Conservation (phyloP, 2,797 vertebrate genomes). For the Phrynocephalus forsythii region DNA sequence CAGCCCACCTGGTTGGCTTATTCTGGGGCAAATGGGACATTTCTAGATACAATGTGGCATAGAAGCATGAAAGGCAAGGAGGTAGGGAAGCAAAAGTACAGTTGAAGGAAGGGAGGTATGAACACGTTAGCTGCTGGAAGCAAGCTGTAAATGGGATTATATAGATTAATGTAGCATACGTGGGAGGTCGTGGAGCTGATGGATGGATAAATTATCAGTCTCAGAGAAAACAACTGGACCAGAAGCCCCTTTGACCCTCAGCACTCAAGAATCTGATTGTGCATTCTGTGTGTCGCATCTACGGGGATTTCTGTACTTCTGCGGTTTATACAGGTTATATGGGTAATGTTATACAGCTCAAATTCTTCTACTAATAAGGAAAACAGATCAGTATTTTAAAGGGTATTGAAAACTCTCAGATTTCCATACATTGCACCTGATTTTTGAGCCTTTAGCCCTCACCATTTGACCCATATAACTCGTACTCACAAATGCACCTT, state of each 20-base stretch:
- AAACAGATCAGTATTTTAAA: background rate
- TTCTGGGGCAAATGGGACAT: background rate
- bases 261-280: background rate
- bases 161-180: background rate
- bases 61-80: background rate
- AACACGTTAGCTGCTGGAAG: background rate
- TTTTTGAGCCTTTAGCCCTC: background rate
- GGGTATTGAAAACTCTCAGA: background rate
- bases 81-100: background rate
- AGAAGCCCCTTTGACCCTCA: background rate
- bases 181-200: too few relatives aligned
- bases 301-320: background rate
- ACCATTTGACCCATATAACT: too few relatives aligned
- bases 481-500: background rate
- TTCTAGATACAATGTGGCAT: background rate
- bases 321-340: too few relatives aligned
- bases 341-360: background rate
- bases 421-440: background rate
- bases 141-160: background rate
- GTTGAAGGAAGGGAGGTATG: background rate
- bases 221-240: background rate
- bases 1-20: background rate
- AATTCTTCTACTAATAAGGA: background rate
- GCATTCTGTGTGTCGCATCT: background rate
- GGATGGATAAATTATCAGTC: background rate